A percentile compares a stretch with the other conserved stretches of the same genome.
phyloP scores from a whole-genome alignment of 2,797 vertebrate genomes.

The Harpagifer antarcticus region DNA sequence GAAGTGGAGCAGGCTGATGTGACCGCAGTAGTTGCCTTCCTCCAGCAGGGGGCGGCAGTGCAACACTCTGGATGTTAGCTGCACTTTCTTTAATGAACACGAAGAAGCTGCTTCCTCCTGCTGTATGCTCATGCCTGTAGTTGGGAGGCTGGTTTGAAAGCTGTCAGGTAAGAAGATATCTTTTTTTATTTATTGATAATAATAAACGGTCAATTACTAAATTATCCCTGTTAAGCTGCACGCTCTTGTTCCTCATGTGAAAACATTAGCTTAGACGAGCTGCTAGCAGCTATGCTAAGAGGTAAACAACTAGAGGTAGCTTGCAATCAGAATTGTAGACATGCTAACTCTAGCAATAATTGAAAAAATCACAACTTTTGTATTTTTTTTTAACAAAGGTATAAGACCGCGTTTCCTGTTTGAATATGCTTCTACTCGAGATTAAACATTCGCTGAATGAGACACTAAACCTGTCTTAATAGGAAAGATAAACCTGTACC shows the following conservation, averaged over 20 bases:
- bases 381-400: neutral
- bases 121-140: neutral
- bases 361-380: neutral
- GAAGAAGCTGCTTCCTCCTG: neutral
- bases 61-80: neutral
- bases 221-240: neutral
- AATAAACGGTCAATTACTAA: neutral
- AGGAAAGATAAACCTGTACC: too few relatives aligned
- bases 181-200: too few relatives aligned
- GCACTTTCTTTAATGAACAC: neutral
- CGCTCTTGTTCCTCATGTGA: rapidly evolving
- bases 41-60: conserved; percentile 16
- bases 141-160: neutral
- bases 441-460: too few relatives aligned
- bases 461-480: too few relatives aligned
- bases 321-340: neutral
- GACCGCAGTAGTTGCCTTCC: too few relatives aligned
- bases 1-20: too few relatives aligned
- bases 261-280: conserved; percentile 14
- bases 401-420: neutral
- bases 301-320: neutral
- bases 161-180: conserved; percentile 14
- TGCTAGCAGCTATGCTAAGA: conserved; percentile 2
- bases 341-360: neutral
- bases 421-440: too few relatives aligned